Conservation (phyloP, 1,140 invertebrate species). For the Oreohelix idahoensis region DNA sequence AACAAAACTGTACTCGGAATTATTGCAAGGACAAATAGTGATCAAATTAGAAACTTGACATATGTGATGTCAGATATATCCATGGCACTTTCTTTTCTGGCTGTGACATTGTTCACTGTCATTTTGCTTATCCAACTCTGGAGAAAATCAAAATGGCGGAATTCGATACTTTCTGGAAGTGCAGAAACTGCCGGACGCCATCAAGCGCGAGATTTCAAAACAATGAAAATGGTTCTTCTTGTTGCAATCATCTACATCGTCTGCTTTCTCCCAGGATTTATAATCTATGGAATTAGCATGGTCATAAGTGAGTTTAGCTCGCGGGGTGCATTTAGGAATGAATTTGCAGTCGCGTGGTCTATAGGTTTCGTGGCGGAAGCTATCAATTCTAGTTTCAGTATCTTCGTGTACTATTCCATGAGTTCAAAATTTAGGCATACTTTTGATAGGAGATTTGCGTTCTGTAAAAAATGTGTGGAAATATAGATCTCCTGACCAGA, state of each 20-base stretch:
- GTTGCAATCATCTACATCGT: neutral
- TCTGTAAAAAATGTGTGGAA: too few relatives aligned
- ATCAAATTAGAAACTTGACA: neutral
- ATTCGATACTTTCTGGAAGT: neutral
- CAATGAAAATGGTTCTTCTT: neutral
- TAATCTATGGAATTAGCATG: neutral
- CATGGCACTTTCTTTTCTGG: neutral
- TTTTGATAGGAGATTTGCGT: too few relatives aligned
- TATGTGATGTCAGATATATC: neutral
- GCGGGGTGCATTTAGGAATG: neutral
- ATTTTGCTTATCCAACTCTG: neutral
- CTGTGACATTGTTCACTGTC: neutral
- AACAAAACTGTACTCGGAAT: neutral
- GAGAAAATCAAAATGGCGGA: neutral
- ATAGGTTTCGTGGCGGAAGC: neutral
- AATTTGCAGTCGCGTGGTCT: neutral
- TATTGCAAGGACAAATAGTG: neutral
- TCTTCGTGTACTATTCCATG: neutral
- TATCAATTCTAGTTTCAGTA: neutral
- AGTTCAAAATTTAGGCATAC: neutral
- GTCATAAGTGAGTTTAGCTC: neutral
- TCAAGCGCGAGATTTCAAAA: neutral
- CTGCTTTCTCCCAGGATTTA: neutral
- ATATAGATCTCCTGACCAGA: too few relatives aligned
- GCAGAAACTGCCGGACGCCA: neutral